Evolutionary conservation across 2,113 vertebrate genomes (phyloP).

Genomic region (Xyliphius kryptos): DNA sequence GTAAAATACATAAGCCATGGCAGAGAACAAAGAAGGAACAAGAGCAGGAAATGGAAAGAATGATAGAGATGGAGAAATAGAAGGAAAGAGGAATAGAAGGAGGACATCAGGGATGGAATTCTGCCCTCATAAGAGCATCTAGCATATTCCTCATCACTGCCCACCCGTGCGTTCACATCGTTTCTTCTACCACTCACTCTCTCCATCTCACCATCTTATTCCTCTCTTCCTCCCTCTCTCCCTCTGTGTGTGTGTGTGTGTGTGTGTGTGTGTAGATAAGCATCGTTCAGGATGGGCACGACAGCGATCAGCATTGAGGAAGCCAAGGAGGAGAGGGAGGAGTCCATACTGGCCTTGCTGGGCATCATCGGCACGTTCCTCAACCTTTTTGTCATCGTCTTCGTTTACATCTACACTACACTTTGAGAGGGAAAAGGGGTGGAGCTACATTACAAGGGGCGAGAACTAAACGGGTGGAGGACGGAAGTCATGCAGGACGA

Average conservation of each 20-base stretch:
- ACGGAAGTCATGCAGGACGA: background rate
- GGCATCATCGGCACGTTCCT: slow-evolving; percentile 83
- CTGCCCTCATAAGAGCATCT: too few species aligned
- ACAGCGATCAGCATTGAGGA: slow-evolving; percentile 78
- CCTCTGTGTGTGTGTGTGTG: too few species aligned
- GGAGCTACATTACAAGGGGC: background rate
- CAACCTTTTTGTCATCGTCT: slow-evolving; percentile 84
- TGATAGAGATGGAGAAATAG: slow-evolving; percentile 1
- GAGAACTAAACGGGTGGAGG: background rate
- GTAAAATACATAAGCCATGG: too few species aligned
- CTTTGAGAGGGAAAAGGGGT: slow-evolving; percentile 58
- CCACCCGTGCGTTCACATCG: too few species aligned
- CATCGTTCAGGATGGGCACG: slow-evolving; percentile 75
- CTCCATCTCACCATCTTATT: too few species aligned
- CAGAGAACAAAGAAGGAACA: too few species aligned
- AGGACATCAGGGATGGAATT: background rate
- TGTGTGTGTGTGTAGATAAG: too few species aligned
- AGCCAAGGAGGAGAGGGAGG: slow-evolving; percentile 83
- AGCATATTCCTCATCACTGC: too few species aligned
- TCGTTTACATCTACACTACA: slow-evolving; percentile 84
- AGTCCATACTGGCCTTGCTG: slow-evolving; percentile 80
- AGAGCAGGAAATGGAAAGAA: too few species aligned
- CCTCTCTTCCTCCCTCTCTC: background rate
- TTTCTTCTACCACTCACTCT: too few species aligned
- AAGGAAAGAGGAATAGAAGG: background rate